phyloP scores from a whole-genome alignment of 1,140 invertebrate genomes.

The Diachasma alloeum region DNA sequence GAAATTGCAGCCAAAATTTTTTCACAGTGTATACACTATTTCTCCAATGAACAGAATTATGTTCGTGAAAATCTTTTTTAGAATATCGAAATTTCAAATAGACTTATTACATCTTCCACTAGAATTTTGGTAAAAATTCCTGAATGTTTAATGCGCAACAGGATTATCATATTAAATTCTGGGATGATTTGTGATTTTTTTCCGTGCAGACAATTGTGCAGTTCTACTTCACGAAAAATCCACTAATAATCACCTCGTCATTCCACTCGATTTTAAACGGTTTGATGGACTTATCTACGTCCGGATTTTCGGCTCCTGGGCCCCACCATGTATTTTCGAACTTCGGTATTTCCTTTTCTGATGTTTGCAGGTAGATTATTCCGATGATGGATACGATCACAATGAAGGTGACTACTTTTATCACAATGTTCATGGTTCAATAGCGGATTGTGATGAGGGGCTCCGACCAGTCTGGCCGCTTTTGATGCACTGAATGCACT shows the following conservation, averaged over 20 bases:
- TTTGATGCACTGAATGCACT: background rate
- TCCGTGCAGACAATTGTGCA: no score
- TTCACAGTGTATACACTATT: no score
- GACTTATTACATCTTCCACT: no score
- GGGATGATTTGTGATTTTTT: no score
- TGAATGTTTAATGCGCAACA: no score
- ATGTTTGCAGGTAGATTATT: background rate
- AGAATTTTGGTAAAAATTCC: no score
- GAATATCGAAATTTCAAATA: no score
- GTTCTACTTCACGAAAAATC: no score
- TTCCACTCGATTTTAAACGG: conserved; percentile 65
- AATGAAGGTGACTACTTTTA: background rate
- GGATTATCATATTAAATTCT: no score
- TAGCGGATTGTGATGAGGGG: background rate
- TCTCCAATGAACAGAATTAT: no score
- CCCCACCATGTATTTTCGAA: conserved; percentile 65
- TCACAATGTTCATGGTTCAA: background rate
- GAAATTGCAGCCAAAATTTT: no score
- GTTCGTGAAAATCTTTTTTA: no score
- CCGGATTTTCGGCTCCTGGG: conserved; percentile 41
- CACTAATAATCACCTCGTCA: conserved; percentile 56
- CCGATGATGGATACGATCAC: background rate
- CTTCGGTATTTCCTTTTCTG: conserved; percentile 20
- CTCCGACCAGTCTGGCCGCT: background rate
- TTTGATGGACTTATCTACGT: conserved; percentile 58